These are phyloP conservation scores for Rhagoletis pomonella DNA, from an alignment of 1,140 invertebrate genomes.

Conservation along the genomic window DNA sequence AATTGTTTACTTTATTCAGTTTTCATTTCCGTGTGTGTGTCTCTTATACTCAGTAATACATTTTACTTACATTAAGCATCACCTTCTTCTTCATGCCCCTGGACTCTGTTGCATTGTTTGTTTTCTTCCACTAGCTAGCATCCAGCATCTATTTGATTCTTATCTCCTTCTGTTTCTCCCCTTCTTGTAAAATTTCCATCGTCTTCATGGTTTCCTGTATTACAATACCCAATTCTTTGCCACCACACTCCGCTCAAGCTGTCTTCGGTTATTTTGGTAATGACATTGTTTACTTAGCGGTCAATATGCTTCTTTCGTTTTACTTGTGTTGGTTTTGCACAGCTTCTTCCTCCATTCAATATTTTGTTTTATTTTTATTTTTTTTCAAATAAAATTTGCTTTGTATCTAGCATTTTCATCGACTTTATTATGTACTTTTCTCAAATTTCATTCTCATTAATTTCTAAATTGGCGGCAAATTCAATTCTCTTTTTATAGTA, in stretches of 20 bases:
- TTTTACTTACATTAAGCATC: too few relatives aligned
- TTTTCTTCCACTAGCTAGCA: not conserved
- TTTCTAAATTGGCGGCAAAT: not conserved
- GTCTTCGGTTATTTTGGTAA: constrained; percentile 1
- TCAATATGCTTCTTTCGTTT: not conserved
- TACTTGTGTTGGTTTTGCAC: not conserved
- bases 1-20: constrained; percentile 19
- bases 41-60: not conserved
- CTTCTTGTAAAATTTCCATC: not conserved
- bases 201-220: constrained; percentile 41
- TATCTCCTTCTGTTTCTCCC: not conserved
- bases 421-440: not conserved
- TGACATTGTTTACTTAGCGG: constrained; percentile 51
- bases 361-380: too few relatives aligned
- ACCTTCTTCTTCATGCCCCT: not conserved
- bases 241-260: not conserved
- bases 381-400: not conserved
- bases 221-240: not conserved
- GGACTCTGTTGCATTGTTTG: not conserved
- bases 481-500: not conserved
- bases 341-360: not conserved
- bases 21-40: not conserved
- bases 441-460: constrained; percentile 26
- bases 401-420: not conserved
- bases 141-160: not conserved